Base-by-base conservation (phyloP, 2,888 invertebrate genomes). In the Phalera bucephala region DNA sequence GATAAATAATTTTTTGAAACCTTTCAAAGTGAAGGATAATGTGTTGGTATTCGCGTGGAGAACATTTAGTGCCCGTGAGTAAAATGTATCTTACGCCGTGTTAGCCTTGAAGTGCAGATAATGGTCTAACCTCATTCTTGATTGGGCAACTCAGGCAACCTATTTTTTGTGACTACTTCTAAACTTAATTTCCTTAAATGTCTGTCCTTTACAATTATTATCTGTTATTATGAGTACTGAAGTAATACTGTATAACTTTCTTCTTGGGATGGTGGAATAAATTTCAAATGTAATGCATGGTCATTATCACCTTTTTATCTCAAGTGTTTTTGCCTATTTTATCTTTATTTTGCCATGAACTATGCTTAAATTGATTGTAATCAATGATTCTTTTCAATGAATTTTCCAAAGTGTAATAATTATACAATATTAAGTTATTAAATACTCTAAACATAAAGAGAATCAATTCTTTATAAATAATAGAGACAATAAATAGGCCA, bases 51-150 rank as follows among this genome's bases (percentile, higher is more conserved):
- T 83, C 29, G 56, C 74, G 27, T 71, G 65, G 43, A 73, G 85
- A 49, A 64, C 72, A 10, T 50, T 78, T 46, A 65, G 65, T 22
- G 72, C 49, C 46, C 60, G 83, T 83, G 72, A 84, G 89, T 89
- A 72, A 34, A 33, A 30, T 41, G 36, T 47, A 48, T 44, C 11
- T 11, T 44, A 45, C 46, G 39, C 36, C 35, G 38, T 38, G 45
- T 30, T 52, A 56, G 46, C 71, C 69, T 73, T 72, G 72, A 52
- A 45, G 33, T 43, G 42, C 30, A 42, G 44, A 44, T 55, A 62
- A 53, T 55, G 48, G 42, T 56, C 45, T 79, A 76, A 77, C 79
- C 76, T 77, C 56, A 64, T 45, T 57, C 40, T 40, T 23, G 31
- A 40, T 50, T 46, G 40, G 36, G 44, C 37, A 45, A 47, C 39